A percentile compares a stretch with the other conserved stretches of the same genome.
These are phyloP conservation scores for Chrysolina oricalcia DNA, from an alignment of 2,888 invertebrate species.

Conservation along the genomic window DNA sequence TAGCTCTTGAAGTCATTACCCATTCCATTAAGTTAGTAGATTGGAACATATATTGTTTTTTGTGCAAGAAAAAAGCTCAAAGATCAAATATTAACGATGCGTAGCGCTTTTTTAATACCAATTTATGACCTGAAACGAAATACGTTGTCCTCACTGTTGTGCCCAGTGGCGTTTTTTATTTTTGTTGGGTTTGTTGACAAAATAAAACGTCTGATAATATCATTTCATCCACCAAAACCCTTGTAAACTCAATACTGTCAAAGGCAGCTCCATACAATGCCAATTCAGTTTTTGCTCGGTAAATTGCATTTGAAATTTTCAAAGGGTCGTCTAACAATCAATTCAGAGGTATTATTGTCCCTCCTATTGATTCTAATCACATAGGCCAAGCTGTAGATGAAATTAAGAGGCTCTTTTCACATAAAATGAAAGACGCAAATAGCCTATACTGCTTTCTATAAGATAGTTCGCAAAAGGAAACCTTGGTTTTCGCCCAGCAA, in stretches of 20 bases:
- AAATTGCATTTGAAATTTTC: too few relatives aligned
- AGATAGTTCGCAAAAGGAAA: too few relatives aligned
- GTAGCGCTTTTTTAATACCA: conserved; percentile 19
- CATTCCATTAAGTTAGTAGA: conserved; percentile 2
- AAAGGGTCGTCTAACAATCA: too few relatives aligned
- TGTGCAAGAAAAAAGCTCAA: conserved; percentile 14
- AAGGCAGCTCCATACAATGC: too few relatives aligned
- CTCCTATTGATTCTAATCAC: too few relatives aligned
- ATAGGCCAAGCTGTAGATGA: too few relatives aligned
- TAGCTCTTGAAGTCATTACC: not conserved
- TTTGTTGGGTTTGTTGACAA: not conserved
- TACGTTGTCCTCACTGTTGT: not conserved
- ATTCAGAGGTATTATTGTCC: too few relatives aligned
- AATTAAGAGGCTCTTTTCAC: too few relatives aligned
- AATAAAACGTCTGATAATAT: not conserved
- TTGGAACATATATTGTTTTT: conserved; percentile 5
- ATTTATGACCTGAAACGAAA: conserved; percentile 19
- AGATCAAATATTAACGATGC: conserved; percentile 24
- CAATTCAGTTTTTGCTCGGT: too few relatives aligned
- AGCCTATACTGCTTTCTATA: too few relatives aligned
- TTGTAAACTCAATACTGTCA: not conserved
- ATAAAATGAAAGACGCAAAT: too few relatives aligned
- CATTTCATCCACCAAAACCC: not conserved
- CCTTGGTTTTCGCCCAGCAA: too few relatives aligned
- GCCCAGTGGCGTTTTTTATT: not conserved